Conservation (phyloP, 1,140 invertebrate species). For the Panonychus citri region DNA sequence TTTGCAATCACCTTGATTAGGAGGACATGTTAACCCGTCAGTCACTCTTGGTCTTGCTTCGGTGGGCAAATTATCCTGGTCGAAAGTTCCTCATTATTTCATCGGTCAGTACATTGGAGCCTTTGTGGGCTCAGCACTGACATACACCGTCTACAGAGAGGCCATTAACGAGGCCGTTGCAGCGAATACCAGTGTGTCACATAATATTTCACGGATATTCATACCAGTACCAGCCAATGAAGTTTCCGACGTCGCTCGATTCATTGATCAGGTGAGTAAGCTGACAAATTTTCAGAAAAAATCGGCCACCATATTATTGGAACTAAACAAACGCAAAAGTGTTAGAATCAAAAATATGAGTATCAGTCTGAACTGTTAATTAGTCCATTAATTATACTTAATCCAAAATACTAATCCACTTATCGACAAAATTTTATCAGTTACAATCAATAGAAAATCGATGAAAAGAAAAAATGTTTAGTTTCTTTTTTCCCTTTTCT, state of each 20-base stretch:
- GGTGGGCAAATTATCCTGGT: slow-evolving; percentile 24
- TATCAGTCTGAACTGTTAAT: too few species aligned
- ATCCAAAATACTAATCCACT: too few species aligned
- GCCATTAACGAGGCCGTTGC: slow-evolving; percentile 18
- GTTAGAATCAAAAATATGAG: too few species aligned
- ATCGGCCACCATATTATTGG: too few species aligned
- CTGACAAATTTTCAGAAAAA: too few species aligned
- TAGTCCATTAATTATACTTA: too few species aligned
- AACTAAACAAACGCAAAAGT: too few species aligned
- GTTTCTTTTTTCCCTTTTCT: too few species aligned
- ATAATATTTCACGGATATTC: slow-evolving; percentile 20
- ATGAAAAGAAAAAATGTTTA: too few species aligned
- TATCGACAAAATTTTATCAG: too few species aligned
- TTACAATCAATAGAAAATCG: too few species aligned
- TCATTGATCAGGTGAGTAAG: slow-evolving; percentile 30
- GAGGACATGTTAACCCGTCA: slow-evolving; percentile 34
- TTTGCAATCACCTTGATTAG: too few species aligned
- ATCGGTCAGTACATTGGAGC: slow-evolving; percentile 30
- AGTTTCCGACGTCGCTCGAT: slow-evolving; percentile 21
- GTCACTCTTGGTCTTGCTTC: slow-evolving; percentile 27
- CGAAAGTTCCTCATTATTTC: slow-evolving; percentile 26
- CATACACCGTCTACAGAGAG: slow-evolving; percentile 19
- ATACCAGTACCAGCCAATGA: slow-evolving; percentile 30
- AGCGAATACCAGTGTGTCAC: slow-evolving; percentile 4
- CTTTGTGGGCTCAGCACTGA: slow-evolving; percentile 12